Evolutionary conservation across 37 sponge, comb jelly and placozoan genomes (phyloP).

Genomic region (Halisarca cf. caerulea): DNA sequence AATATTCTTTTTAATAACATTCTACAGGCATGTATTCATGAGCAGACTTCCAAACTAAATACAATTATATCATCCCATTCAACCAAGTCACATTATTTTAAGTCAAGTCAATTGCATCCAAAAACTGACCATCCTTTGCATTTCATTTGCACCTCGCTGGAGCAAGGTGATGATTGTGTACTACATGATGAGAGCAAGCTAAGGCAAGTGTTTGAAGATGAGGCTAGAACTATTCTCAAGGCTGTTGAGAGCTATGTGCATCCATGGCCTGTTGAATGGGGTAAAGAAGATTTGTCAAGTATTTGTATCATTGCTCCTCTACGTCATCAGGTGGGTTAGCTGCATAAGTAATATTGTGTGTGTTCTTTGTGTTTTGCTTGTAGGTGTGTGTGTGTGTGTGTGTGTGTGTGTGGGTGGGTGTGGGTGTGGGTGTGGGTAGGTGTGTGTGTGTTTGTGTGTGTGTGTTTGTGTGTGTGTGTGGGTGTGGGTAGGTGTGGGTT

Average conservation of each 20-base stretch:
- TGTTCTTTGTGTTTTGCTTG: no score
- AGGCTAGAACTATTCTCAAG: not conserved
- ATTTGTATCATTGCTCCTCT: slow-evolving; percentile 12
- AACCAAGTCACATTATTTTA: not conserved
- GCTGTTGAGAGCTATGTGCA: not conserved
- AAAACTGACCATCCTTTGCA: slow-evolving; percentile 12
- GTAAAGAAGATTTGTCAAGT: not conserved
- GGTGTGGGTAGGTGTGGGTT: no score
- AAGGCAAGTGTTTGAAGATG: not conserved
- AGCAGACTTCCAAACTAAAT: no score
- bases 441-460: no score
- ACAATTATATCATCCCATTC: no score
- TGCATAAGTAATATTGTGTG: no score
- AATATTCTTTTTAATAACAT: no score
- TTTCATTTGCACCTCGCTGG: slow-evolving; percentile 19
- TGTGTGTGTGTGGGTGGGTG: no score
- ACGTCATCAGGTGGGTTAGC: not conserved
- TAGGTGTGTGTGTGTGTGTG: no score
- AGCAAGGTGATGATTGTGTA: not conserved
- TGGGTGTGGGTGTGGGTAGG: no score
- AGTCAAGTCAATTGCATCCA: slow-evolving; percentile 3
- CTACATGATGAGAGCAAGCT: not conserved
- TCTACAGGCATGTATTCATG: no score
- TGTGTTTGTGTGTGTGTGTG: no score
- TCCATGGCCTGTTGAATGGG: slow-evolving; percentile 9